Conservation (phyloP, 2,113 vertebrate species). For the Psittacara wagleri region DNA sequence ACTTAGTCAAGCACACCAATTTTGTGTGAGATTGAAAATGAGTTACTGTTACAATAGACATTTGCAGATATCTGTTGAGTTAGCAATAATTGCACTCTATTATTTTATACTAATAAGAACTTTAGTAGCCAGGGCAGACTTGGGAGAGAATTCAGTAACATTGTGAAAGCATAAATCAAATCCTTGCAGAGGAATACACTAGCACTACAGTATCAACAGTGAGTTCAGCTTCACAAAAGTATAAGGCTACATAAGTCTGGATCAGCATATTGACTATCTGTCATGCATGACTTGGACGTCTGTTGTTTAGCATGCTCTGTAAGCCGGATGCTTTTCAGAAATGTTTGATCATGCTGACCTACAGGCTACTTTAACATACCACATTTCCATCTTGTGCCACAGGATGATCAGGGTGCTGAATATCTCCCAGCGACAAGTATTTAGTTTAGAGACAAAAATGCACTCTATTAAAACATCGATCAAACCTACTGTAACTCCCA, state of each 20-base stretch:
- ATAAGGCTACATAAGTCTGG: background rate
- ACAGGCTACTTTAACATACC: background rate
- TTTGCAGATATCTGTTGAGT: background rate
- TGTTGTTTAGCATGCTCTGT: fast-evolving
- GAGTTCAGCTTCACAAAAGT: background rate
- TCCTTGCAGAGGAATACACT: background rate
- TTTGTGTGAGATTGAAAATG: background rate
- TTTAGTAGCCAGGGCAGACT: background rate
- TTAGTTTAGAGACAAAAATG: background rate
- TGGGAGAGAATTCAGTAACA: background rate
- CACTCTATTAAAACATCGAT: background rate
- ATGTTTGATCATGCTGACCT: background rate
- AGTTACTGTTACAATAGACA: background rate
- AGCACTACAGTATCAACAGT: background rate
- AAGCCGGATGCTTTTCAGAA: background rate
- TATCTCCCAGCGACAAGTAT: background rate
- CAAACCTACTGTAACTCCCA: background rate
- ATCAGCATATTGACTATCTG: background rate
- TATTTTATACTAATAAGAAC: background rate
- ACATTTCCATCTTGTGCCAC: background rate
- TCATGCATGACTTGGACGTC: background rate
- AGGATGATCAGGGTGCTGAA: background rate
- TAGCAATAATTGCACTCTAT: background rate
- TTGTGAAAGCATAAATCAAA: background rate
- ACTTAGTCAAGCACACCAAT: background rate